Conservation (phyloP, 2,113 vertebrate species). For the Perognathus longimembris region DNA sequence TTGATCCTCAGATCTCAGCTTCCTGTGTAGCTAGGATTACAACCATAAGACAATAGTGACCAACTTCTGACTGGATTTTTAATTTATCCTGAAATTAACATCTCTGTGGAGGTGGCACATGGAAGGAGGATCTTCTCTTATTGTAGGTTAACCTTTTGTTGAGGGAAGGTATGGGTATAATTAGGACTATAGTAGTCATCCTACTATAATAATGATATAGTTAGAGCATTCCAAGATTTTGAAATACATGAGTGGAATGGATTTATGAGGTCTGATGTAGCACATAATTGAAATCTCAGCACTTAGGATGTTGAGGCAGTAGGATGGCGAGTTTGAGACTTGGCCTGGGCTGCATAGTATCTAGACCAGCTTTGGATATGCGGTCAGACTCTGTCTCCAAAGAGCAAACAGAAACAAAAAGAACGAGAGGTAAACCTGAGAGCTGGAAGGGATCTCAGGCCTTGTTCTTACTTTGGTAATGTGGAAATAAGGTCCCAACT, state of each 20-base stretch:
- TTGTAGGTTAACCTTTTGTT: not conserved
- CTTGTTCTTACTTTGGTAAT: not conserved
- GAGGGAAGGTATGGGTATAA: not conserved
- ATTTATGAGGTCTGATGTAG: not conserved
- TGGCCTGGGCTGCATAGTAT: no score
- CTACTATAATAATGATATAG: not conserved
- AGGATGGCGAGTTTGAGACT: no score
- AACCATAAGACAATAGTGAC: no score
- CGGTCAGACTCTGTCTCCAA: no score
- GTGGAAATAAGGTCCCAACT: not conserved
- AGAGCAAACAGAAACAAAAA: no score
- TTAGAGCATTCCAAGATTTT: not conserved
- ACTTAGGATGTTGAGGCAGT: no score
- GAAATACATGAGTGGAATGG: not conserved
- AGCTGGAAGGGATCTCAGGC: constrained; percentile 2
- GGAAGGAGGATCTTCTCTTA: not conserved
- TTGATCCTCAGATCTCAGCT: no score
- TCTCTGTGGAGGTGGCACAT: not conserved
- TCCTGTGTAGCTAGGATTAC: no score
- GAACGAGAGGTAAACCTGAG: not conserved
- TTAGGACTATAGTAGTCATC: not conserved
- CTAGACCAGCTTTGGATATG: no score
- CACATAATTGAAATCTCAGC: no score
- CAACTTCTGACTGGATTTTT: not conserved
- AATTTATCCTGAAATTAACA: not conserved